These are phyloP conservation scores for Actias luna DNA, from an alignment of 2,888 invertebrate genomes.

Conservation along the genomic window DNA sequence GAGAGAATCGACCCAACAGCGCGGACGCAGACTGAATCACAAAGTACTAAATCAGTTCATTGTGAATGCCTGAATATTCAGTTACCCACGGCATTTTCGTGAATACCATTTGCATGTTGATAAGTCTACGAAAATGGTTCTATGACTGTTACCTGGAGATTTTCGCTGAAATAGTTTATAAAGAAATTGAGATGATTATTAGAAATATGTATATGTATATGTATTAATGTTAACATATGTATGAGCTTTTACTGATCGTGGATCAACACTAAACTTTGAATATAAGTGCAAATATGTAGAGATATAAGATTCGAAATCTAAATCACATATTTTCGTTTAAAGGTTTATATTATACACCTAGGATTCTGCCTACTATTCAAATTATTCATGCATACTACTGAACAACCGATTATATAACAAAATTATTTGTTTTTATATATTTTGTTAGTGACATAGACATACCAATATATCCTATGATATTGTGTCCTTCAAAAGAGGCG, in stretches of 20 bases:
- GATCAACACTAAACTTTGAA: not conserved
- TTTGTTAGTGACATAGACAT: too few species aligned
- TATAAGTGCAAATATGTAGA: not conserved
- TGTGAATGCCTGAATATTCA: constrained; percentile 64
- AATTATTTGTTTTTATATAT: too few species aligned
- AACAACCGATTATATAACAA: not conserved
- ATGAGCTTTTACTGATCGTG: not conserved
- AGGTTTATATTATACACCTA: not conserved
- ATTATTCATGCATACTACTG: not conserved
- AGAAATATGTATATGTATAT: not conserved
- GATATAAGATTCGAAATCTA: not conserved
- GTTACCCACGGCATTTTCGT: constrained; percentile 52
- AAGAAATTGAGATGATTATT: not conserved
- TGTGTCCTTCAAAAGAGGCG: too few species aligned
- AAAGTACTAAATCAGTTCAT: constrained; percentile 71
- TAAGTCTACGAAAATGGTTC: constrained; percentile 40
- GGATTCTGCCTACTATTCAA: not conserved
- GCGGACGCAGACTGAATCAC: constrained; percentile 68
- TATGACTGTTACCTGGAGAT: constrained; percentile 30
- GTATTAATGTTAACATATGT: not conserved
- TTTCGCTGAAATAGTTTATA: constrained; percentile 1
- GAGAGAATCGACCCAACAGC: constrained; percentile 55
- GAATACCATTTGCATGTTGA: constrained; percentile 55
- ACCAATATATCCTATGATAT: too few species aligned
- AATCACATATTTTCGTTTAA: not conserved